Evolutionary conservation across 2,797 vertebrate species (phyloP).

Genomic region (Epinephelus malabaricus): DNA sequence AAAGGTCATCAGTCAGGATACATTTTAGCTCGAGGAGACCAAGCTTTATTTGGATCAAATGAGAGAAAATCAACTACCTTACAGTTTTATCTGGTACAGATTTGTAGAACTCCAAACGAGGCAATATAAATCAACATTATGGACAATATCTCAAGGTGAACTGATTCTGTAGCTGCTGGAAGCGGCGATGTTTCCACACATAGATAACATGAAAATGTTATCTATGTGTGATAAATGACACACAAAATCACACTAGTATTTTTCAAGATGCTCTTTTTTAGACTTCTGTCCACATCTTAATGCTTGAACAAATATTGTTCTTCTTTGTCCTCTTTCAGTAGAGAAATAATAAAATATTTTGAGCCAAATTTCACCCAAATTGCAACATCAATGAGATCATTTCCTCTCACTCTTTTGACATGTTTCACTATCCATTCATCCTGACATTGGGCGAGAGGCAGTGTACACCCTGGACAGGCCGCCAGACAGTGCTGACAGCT

Average conservation of each 20-base stretch:
- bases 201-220: too few relatives aligned
- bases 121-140: neutral
- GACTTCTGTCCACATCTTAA: too few relatives aligned
- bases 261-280: neutral
- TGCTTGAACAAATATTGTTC: neutral
- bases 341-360: neutral
- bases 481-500: too few relatives aligned
- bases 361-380: neutral
- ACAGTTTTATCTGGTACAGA: neutral
- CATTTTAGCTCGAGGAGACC: conserved; percentile 28
- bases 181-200: neutral
- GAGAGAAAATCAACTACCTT: conserved; percentile 7
- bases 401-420: neutral
- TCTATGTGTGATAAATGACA: neutral
- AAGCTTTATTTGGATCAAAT: conserved; percentile 33
- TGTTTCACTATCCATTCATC: neutral
- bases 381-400: neutral
- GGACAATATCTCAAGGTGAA: neutral
- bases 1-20: conserved; percentile 39
- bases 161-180: neutral
- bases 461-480: too few relatives aligned
- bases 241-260: neutral
- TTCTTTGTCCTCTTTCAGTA: neutral
- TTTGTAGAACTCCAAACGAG: conserved; percentile 7
- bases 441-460: too few relatives aligned